phyloP scores from a whole-genome alignment of 2,888 invertebrate genomes.

The Osmoderma eremita region DNA sequence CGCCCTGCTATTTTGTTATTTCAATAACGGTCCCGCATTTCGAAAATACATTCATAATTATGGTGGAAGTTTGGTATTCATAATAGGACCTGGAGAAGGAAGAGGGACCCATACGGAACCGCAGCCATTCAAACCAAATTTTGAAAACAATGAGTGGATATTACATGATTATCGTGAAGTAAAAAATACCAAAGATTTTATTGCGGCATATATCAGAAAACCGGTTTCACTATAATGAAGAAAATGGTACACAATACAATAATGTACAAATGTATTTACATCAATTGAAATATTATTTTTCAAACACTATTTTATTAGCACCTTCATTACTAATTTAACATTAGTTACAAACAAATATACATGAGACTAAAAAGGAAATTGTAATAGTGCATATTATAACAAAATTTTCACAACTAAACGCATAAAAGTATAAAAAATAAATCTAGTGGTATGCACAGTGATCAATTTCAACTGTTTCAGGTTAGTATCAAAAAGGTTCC shows the following conservation, averaged over 20 bases:
- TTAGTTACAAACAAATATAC: not conserved
- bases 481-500: no score
- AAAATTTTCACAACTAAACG: no score
- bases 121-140: slow-evolving; percentile 71
- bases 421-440: no score
- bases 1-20: slow-evolving; percentile 83
- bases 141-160: slow-evolving; percentile 66
- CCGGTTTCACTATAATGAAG: not conserved
- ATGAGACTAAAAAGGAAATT: no score
- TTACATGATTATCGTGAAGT: slow-evolving; percentile 70
- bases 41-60: slow-evolving; percentile 73
- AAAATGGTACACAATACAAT: not conserved
- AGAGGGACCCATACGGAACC: slow-evolving; percentile 77
- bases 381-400: no score
- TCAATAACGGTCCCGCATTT: slow-evolving; percentile 78
- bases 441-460: no score
- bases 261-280: not conserved
- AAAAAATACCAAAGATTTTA: slow-evolving; percentile 71
- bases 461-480: no score
- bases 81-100: slow-evolving; percentile 77
- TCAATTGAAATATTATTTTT: not conserved
- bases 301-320: no score
- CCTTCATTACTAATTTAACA: not conserved
- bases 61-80: slow-evolving; percentile 73
- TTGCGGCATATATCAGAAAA: slow-evolving; percentile 69